These are phyloP conservation scores for Lissonota sp. DNA, from an alignment of 2,888 invertebrate species.

Conservation along the genomic window DNA sequence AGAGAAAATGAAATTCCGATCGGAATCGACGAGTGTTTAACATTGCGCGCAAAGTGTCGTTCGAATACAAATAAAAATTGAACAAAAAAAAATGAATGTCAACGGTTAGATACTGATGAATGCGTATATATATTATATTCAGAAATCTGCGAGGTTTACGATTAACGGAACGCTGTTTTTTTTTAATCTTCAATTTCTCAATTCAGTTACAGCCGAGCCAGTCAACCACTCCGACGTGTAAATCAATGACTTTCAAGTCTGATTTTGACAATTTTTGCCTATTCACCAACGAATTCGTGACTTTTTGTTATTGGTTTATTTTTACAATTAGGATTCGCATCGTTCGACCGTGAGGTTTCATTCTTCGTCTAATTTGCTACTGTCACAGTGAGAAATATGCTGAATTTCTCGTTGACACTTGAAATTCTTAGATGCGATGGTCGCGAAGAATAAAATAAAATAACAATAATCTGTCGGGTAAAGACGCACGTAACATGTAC, in stretches of 20 bases:
- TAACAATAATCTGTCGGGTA: constrained; percentile 47
- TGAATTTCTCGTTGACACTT: constrained; percentile 22
- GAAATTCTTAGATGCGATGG: neutral
- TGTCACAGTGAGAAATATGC: constrained; percentile 28
- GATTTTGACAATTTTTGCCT: constrained; percentile 10
- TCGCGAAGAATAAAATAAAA: constrained; percentile 37
- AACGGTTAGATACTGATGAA: constrained; percentile 39
- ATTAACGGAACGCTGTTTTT: constrained; percentile 43
- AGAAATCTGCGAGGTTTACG: constrained; percentile 60
- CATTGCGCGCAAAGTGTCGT: constrained; percentile 43
- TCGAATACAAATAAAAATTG: constrained; percentile 45
- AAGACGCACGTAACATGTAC: constrained; percentile 49
- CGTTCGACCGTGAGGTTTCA: constrained; percentile 21
- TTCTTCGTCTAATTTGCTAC: constrained; percentile 21
- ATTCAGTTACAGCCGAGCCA: constrained; percentile 57
- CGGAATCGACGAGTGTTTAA: constrained; percentile 34
- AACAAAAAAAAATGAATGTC: constrained; percentile 32
- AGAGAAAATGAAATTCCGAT: constrained; percentile 47
- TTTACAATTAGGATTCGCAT: constrained; percentile 16
- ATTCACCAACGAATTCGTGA: neutral
- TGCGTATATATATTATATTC: constrained; percentile 23
- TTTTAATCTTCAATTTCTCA: constrained; percentile 20
- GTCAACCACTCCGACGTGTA: constrained; percentile 53
- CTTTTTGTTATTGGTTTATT: neutral
- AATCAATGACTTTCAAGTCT: constrained; percentile 38